Evolutionary conservation across 2,888 invertebrate species (phyloP), one percentile per base, ranked within the genome.

Genomic region (Nycteola revayana): DNA sequence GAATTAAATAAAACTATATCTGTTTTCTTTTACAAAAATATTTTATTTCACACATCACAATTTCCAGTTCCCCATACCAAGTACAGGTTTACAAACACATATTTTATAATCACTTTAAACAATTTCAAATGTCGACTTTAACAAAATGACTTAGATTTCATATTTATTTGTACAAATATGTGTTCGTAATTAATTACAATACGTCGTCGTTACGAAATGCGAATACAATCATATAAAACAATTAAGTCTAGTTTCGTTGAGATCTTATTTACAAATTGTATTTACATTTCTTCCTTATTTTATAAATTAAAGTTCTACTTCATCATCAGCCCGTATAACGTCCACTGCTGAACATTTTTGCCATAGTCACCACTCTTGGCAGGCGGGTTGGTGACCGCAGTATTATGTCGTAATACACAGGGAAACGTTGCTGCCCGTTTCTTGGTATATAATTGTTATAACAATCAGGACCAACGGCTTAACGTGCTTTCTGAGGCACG

Each of bases 31-130:
- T 49, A 42, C 43, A 60, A 66, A 66, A 66, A 59, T 66, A 62
- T 37, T 66, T 66, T 66, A 66, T 56, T 66, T 53, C 54, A 64
- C 56, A 56, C 51, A 60, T 58, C 45, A 60, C 50, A 58, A 49
- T 38, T 45, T 39, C 32, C 21, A 10, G 31, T 39, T 28, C 25
- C 44, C 38, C 28, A 44, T 50, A 52, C 48, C 48, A 26, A 35
- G 46, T 55, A 58, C 32, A 48, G 49, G 48, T 28, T 32, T 32
- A 63, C 63, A 66, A 62, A 64, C 62, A 58, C 60, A 61, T 48
- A 35, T 59, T 54, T 50, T 42, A 51, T 47, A 36, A 25, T 37
- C 21, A 21, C 21, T 29, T 21, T 5, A 21, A 32, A 36, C 27
- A n/a, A 21, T 21, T 21, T n/a, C 21, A 36, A 50, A 31, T 11